Percentiles rank a stretch among this genome's conserved stretches.
Evolutionary conservation across 2,797 vertebrate species (phyloP).

Genomic region (Macropus fuliginosus): DNA sequence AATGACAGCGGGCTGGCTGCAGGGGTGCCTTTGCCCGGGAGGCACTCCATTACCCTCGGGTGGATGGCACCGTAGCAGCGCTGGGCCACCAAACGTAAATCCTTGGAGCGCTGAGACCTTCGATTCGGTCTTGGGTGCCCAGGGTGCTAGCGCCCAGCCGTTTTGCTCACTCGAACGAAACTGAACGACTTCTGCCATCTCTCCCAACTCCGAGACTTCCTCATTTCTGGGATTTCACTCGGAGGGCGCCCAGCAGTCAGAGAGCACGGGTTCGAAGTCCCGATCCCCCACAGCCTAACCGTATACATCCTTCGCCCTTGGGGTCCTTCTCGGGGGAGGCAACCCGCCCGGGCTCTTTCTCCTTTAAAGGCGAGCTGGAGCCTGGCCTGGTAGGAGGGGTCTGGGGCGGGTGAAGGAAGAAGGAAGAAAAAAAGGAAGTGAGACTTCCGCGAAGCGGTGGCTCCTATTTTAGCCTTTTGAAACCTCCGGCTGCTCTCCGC

Average conservation of each 20-base stretch:
- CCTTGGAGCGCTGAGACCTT: too few relatives aligned
- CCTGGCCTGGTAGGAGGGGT: background rate
- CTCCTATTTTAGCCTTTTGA: background rate
- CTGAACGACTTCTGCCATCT: background rate
- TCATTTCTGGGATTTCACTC: background rate
- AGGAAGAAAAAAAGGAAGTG: background rate
- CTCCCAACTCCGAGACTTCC: background rate
- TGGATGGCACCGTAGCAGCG: background rate
- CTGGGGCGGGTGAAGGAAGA: background rate
- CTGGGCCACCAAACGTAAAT: background rate
- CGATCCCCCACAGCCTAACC: background rate
- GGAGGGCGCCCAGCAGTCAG: background rate
- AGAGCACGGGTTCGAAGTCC: background rate
- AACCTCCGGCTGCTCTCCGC: background rate
- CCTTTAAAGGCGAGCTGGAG: background rate
- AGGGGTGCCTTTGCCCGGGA: background rate
- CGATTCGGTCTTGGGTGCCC: background rate
- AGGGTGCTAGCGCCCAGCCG: too few relatives aligned
- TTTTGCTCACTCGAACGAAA: background rate
- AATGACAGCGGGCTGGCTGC: background rate
- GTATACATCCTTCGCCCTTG: background rate
- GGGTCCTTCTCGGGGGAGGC: background rate
- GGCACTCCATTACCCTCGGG: background rate
- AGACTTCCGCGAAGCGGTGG: background rate
- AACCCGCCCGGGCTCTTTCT: background rate